Conservation (phyloP, 2,113 vertebrate genomes). For the Lathamus discolor region DNA sequence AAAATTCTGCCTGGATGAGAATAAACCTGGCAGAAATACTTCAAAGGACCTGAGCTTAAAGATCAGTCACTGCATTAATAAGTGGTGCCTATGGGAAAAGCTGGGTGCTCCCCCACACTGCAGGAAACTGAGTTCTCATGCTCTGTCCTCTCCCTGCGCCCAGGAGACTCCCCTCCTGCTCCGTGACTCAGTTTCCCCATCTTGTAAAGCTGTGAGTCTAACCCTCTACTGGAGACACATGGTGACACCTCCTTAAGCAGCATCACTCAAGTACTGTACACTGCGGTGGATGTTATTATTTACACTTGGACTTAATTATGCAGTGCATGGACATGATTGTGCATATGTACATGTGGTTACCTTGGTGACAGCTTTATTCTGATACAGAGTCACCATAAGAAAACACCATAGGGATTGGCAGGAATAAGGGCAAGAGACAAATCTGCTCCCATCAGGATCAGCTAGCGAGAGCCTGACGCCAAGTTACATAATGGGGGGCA, state of each 20-base stretch:
- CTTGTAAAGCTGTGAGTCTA: background rate
- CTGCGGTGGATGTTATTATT: background rate
- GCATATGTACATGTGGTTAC: slow-evolving; percentile 52
- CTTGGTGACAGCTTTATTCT: slow-evolving; percentile 55
- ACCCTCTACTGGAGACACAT: background rate
- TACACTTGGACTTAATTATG: slow-evolving; percentile 36
- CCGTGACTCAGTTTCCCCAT: background rate
- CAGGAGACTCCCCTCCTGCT: background rate
- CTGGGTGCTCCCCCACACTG: background rate
- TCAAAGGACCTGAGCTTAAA: background rate
- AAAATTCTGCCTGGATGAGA: background rate
- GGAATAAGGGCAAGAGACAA: slow-evolving; percentile 56
- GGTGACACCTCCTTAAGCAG: background rate
- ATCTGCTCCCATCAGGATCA: slow-evolving; percentile 46
- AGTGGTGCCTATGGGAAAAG: background rate
- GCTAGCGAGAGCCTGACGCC: background rate
- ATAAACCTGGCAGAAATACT: background rate
- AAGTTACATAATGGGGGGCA: slow-evolving; percentile 18
- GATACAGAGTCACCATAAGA: slow-evolving; percentile 1
- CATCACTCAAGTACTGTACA: background rate
- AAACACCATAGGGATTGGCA: slow-evolving; percentile 48
- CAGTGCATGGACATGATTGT: background rate
- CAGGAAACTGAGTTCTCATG: background rate
- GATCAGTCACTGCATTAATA: background rate
- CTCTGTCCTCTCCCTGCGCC: background rate